Evolutionary conservation across 2,113 vertebrate species (phyloP).

Genomic region (Oncorhynchus nerka): DNA sequence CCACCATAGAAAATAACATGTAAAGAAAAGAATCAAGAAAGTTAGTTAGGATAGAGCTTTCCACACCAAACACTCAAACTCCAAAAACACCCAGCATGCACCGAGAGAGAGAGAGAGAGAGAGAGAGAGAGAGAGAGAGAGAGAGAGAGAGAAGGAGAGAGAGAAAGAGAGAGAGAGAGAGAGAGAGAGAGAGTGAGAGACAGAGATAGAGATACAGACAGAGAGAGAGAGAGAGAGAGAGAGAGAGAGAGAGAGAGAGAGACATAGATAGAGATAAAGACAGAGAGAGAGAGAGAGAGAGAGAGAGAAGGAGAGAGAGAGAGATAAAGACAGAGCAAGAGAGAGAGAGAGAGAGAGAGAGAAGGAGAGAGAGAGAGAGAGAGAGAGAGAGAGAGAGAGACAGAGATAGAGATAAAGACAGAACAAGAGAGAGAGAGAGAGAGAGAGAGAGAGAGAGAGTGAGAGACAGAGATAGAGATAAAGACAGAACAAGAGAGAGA

Average conservation of each 20-base stretch:
- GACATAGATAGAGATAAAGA: too few species aligned
- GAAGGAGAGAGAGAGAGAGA: constrained; percentile 11
- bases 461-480: neutral
- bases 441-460: constrained; percentile 12
- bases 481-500: constrained; percentile 27
- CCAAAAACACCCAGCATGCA: too few species aligned
- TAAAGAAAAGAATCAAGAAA: too few species aligned
- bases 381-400: neutral
- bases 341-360: neutral
- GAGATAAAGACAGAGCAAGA: too few species aligned
- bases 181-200: neutral
- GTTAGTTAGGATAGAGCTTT: too few species aligned
- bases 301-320: neutral
- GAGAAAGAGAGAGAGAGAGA: neutral
- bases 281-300: constrained; percentile 33
- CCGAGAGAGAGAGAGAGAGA: neutral
- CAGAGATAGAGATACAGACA: neutral
- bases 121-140: neutral
- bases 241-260: neutral
- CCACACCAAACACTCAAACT: too few species aligned
- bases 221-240: neutral
- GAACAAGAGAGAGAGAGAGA: constrained; percentile 19
- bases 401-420: constrained; percentile 26
- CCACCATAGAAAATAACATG: too few species aligned
- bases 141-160: neutral